Conservation (phyloP, 2,113 vertebrate species). For the Ctenodactylus gundi region DNA sequence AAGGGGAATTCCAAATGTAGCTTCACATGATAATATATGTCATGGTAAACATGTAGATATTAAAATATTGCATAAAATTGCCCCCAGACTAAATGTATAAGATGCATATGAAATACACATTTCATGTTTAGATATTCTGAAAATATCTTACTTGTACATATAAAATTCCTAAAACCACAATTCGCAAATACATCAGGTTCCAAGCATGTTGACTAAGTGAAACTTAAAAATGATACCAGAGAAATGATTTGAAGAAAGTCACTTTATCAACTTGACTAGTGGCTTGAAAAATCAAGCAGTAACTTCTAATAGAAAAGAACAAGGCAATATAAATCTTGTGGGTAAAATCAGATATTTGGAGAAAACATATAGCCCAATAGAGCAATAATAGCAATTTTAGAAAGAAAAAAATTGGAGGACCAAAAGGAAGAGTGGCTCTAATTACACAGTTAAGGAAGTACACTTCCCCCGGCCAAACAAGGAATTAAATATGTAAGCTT, state of each 20-base stretch:
- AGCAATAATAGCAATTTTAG: neutral
- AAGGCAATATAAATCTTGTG: neutral
- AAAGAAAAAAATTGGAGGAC: neutral
- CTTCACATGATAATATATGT: no score
- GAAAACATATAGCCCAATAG: slow-evolving; percentile 23
- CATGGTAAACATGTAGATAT: no score
- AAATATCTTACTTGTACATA: neutral
- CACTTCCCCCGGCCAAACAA: neutral
- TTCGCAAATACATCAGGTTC: neutral
- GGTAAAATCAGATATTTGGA: neutral
- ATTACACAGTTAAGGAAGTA: neutral
- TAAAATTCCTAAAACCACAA: neutral
- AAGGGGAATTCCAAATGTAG: no score
- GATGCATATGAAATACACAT: neutral
- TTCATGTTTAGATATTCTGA: neutral
- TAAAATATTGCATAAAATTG: neutral
- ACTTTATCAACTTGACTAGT: neutral
- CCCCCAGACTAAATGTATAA: neutral
- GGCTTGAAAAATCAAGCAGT: neutral
- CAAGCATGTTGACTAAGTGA: neutral
- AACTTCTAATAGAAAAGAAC: neutral
- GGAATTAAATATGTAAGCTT: neutral
- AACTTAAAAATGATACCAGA: neutral
- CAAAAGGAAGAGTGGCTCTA: neutral
- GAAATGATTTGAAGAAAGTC: neutral